Evolutionary conservation across 2,888 invertebrate genomes (phyloP), one percentile per base, ranked within the genome.

Genomic region (Lamellibrachia satsuma): DNA sequence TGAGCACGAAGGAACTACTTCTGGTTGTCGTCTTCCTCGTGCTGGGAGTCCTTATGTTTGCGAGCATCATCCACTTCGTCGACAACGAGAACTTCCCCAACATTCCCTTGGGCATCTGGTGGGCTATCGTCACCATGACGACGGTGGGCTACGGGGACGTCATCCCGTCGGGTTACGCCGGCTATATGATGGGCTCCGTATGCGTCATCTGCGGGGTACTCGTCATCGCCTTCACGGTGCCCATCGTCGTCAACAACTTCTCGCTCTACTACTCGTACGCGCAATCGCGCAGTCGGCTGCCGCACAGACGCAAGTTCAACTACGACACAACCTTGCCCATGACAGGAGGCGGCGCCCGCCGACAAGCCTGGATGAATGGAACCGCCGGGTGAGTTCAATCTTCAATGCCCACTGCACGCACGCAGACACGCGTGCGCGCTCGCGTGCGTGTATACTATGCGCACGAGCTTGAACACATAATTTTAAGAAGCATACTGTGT

Each of bases 61-160:
- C 96, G 52, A 96, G 96, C 94, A 93, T 96, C 91, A 96, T 96
- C 75, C 96, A 96, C 93, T 96, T 96, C 93, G 95, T 95, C 0
- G 96, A 96, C 92, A 94, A 94, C 92, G 94, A 94, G 90, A 96
- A 95, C 90, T 96, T 96, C 94, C 95, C 95, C 93, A 96, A 95
- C 93, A 96, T 96, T 52, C 96, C 96, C 7, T 95, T 96, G 8
- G 96, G 96, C 52, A 95, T 96, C 93, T 96, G 96, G 96, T 96
- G 96, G 96, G 96, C 96, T 4, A 93, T 96, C 57, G 96, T 96
- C 4, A 96, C 96, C 92, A 96, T 96, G 96, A 96, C 96, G 91
- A 96, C 96, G 0, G 96, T 96, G 1, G 96, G 96, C 3, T 96
- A 96, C 93, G 96, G 96, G 7, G 96, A 96, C 93, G 96, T 95